A percentile compares a stretch with the other conserved stretches of the same genome.
phyloP scores from a whole-genome alignment of 2,113 vertebrate genomes.

The Pampusana beccarii region DNA sequence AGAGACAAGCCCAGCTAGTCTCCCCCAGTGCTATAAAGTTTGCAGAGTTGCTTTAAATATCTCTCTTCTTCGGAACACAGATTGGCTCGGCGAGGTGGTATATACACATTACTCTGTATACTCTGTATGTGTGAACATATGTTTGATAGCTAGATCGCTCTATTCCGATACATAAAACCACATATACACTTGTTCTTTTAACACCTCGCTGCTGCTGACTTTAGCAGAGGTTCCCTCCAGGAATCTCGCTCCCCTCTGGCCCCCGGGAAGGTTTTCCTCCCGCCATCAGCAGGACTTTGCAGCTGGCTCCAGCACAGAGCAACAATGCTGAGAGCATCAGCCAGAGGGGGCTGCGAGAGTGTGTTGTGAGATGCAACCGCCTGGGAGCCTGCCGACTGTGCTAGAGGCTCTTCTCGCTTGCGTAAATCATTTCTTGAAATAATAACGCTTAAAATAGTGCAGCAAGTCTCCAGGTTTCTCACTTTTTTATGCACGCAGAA shows the following conservation, averaged over 20 bases:
- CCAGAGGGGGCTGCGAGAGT: conserved; percentile 63
- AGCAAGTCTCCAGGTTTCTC: conserved; percentile 40
- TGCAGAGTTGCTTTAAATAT: conserved; percentile 67
- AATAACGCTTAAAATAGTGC: conserved; percentile 64
- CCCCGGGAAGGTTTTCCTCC: not conserved
- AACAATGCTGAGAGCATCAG: conserved; percentile 50
- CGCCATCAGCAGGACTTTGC: not conserved
- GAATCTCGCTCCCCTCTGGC: not conserved
- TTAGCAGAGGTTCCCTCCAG: not conserved
- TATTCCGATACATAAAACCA: conserved; percentile 41
- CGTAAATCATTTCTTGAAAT: conserved; percentile 65
- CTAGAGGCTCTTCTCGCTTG: conserved; percentile 66
- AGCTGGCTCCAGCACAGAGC: not conserved
- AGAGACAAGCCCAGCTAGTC: conserved; percentile 28
- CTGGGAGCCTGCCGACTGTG: conserved; percentile 52
- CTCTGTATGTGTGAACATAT: conserved; percentile 69
- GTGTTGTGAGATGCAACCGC: conserved; percentile 10
- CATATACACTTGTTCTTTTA: conserved; percentile 57
- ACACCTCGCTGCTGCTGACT: not conserved
- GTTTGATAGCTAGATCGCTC: conserved; percentile 65
- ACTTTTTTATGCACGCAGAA: not conserved
- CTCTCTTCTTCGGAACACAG: conserved; percentile 51
- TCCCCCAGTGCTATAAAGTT: conserved; percentile 34
- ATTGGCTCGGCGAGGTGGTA: conserved; percentile 56
- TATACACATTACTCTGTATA: conserved; percentile 69